A percentile compares a stretch with the other conserved stretches of the same genome.
phyloP scores from a whole-genome alignment of 2,888 invertebrate genomes.

The Platycheirus albimanus region DNA sequence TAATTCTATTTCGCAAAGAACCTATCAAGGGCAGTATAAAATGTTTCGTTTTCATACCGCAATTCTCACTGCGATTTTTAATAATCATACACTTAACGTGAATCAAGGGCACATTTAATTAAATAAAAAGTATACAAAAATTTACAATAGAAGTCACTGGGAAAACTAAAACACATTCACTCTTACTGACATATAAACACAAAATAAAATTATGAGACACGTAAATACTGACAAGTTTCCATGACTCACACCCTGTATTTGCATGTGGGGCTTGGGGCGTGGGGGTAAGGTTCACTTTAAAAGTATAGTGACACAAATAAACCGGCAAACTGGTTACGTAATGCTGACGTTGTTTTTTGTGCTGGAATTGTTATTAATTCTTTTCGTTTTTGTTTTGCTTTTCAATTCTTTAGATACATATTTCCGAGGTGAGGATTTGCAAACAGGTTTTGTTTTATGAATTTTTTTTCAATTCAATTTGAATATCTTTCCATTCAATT shows the following conservation, averaged over 20 bases:
- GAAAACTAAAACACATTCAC: background rate
- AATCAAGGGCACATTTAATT: background rate
- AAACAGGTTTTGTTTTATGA: constrained; percentile 7
- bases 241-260: constrained; percentile 18
- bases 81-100: too few species aligned
- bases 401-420: background rate
- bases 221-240: constrained; percentile 1
- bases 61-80: too few species aligned
- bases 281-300: constrained; percentile 30
- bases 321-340: constrained; percentile 36
- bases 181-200: too few species aligned
- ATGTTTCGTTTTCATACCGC: too few species aligned
- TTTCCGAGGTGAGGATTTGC: background rate
- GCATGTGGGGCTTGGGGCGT: too few species aligned
- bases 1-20: too few species aligned
- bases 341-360: background rate
- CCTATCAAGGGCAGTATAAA: too few species aligned
- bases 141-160: background rate
- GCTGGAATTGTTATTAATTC: background rate
- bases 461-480: too few species aligned
- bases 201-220: background rate
- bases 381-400: constrained; percentile 9
- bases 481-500: too few species aligned
- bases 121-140: background rate
- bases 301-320: constrained; percentile 41